These are phyloP conservation scores for Helobdella robusta DNA, from an alignment of 2,888 invertebrate genomes.

Conservation along the genomic window DNA sequence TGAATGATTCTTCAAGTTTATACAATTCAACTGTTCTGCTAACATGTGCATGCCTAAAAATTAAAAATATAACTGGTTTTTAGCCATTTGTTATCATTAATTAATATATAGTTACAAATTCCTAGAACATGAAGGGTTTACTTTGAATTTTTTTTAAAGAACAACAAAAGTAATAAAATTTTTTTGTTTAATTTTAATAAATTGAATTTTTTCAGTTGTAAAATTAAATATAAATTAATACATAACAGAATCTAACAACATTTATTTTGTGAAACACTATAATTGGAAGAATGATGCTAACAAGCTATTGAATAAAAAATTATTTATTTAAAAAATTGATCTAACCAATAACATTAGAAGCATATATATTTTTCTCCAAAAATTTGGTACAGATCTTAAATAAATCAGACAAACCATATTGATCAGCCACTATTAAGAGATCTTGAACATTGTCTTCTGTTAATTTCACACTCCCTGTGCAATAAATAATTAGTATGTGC, in stretches of 20 bases:
- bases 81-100: no score
- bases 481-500: neutral
- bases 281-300: no score
- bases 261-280: no score
- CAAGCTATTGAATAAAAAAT: neutral
- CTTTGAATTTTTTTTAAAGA: no score
- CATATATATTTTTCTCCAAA: neutral
- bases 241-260: no score
- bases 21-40: slow-evolving; percentile 10
- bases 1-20: neutral
- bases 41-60: slow-evolving; percentile 8
- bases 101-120: no score
- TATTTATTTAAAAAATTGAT: neutral
- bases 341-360: slow-evolving; percentile 17
- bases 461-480: slow-evolving; percentile 1
- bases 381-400: slow-evolving; percentile 14
- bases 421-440: slow-evolving; percentile 14
- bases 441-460: slow-evolving; percentile 16
- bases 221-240: no score
- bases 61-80: no score
- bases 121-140: no score
- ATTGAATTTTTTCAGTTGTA: no score
- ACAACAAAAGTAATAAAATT: no score
- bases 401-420: slow-evolving; percentile 3
- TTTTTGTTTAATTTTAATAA: no score